Evolutionary conservation across 1,140 invertebrate genomes (phyloP).

Genomic region (Maniola jurtina): DNA sequence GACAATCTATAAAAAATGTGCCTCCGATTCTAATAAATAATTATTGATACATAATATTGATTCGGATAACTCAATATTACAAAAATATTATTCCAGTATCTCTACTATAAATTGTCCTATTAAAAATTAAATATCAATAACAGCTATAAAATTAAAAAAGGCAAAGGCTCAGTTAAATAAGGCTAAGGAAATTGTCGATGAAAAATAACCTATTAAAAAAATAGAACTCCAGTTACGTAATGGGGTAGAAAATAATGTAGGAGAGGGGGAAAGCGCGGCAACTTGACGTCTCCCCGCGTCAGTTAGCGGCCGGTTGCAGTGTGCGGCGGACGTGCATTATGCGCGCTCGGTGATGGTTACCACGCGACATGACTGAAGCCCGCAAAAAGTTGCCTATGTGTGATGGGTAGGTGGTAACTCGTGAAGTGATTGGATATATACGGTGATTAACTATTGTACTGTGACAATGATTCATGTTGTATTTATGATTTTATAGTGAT

Average conservation of each 20-base stretch:
- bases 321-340: slow-evolving; percentile 49
- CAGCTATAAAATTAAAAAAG: not conserved
- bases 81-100: not conserved
- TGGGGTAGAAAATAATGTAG: slow-evolving; percentile 37
- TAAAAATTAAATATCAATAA: not conserved
- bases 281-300: slow-evolving; percentile 40
- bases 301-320: slow-evolving; percentile 55
- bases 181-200: not conserved
- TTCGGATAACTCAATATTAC: not conserved
- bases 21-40: slow-evolving; percentile 2
- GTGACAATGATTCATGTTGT: slow-evolving; percentile 58
- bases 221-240: slow-evolving; percentile 41
- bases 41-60: not conserved
- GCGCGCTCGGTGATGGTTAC: slow-evolving; percentile 48
- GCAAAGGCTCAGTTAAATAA: not conserved
- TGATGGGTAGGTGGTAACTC: slow-evolving; percentile 46
- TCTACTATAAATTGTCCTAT: no score
- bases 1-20: slow-evolving; percentile 38
- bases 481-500: slow-evolving; percentile 73
- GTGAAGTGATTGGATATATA: slow-evolving; percentile 48
- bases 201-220: slow-evolving; percentile 7
- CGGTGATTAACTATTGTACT: slow-evolving; percentile 25
- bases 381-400: slow-evolving; percentile 35
- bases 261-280: slow-evolving; percentile 33
- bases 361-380: slow-evolving; percentile 58